Evolutionary conservation across 2,797 vertebrate genomes (phyloP), one percentile per base, ranked within the genome.

Genomic region (Jordanella pulchra): DNA sequence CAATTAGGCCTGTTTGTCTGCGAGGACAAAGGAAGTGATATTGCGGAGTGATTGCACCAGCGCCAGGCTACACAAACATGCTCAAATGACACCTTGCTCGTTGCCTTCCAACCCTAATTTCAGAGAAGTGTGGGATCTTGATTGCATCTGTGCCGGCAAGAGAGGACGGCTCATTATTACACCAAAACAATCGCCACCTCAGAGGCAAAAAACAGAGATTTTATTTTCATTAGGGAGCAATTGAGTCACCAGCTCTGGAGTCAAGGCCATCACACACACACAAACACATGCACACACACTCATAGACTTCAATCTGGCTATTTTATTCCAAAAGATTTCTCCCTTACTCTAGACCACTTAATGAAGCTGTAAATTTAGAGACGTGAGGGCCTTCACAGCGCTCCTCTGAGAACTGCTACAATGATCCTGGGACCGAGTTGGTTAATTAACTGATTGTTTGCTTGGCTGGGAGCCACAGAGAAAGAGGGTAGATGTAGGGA

Each of bases 361-460:
- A 94, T 94, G 93, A 93, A 94, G 93, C 92, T 87, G 87, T 94
- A 94, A 93, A 95, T 95, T 93, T 93, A 84, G 89, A 90, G 87
- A 86, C 83, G 67, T 72, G 84, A 89, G 79, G 87, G 89, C 91
- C 86, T 91, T 91, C 86, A 69, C 83, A 82, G 87, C 60, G 87
- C 87, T 93, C 93, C 93, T 94, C 89, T 73, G 93, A 94, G 93
- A 91, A 87, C 88, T 92, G 89, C 88, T 89, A 87, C 88, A 91
- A 87, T 86, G 86, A 91, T 92, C 88, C 84, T 92, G 93, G 93
- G 93, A 93, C 90, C 82, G 89, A 94, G 92, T 85, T 94, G 93
- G 93, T 95, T 95, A 94, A 95, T 95, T 95, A 95, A 94, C 93
- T 92, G 91, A 94, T 93, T 91, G 92, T 91, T 92, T 93, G 88